phyloP scores from a whole-genome alignment of 2,797 vertebrate species.

The Triplophysa bombifrons region DNA sequence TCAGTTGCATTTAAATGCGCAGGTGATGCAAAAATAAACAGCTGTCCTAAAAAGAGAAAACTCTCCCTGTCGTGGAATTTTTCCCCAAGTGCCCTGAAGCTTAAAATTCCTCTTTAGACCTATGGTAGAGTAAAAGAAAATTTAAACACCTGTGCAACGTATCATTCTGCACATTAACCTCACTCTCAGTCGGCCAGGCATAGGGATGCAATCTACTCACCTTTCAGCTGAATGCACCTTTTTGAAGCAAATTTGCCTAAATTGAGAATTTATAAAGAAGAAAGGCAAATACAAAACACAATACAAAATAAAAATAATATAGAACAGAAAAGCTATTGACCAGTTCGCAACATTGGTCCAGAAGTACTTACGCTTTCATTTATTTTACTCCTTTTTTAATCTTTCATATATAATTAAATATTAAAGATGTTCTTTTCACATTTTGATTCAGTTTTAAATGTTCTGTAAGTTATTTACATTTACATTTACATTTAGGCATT shows the following conservation, averaged over 20 bases:
- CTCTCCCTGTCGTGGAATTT: slow-evolving; percentile 44
- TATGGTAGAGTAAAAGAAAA: slow-evolving; percentile 35
- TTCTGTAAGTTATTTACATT: too few species aligned
- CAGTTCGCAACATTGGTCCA: too few species aligned
- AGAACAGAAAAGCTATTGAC: too few species aligned
- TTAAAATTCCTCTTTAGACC: slow-evolving; percentile 45
- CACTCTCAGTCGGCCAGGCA: background rate
- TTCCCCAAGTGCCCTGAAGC: slow-evolving; percentile 41
- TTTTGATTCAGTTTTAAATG: too few species aligned
- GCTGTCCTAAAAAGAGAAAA: slow-evolving; percentile 54
- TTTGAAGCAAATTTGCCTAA: background rate
- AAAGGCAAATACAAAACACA: too few species aligned
- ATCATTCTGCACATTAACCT: slow-evolving; percentile 2
- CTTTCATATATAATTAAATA: too few species aligned
- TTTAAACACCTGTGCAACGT: slow-evolving; percentile 41
- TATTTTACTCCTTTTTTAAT: background rate
- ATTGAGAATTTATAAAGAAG: too few species aligned
- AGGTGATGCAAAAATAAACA: slow-evolving; percentile 62
- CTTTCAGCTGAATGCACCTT: background rate
- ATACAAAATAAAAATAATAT: too few species aligned
- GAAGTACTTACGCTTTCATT: background rate
- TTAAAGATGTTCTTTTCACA: too few species aligned
- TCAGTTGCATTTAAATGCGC: slow-evolving; percentile 69
- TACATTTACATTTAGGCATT: too few species aligned
- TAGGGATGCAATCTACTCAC: background rate